Evolutionary conservation across 2,113 vertebrate genomes (phyloP).

Genomic region (Burhinus oedicnemus): DNA sequence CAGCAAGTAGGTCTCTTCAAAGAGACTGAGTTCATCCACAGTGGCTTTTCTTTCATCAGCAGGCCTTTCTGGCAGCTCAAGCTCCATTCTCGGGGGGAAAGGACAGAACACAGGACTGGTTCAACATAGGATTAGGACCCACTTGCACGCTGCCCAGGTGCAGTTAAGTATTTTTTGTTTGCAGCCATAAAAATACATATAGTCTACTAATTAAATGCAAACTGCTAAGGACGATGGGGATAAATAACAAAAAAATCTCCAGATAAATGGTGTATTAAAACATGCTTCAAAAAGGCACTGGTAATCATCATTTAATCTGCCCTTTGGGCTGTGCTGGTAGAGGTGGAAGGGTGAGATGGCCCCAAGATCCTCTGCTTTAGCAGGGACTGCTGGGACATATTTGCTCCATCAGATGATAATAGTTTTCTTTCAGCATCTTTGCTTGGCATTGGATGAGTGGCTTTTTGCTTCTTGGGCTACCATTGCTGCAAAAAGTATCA

Average conservation of each 20-base stretch:
- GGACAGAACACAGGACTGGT: not conserved
- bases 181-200: not conserved
- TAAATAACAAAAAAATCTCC: not conserved
- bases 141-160: not conserved
- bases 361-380: not conserved
- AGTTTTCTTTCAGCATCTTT: not conserved
- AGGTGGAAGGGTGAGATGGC: not conserved
- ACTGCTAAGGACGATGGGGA: not conserved
- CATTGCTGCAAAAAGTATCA: not conserved
- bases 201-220: not conserved
- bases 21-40: not conserved
- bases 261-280: not conserved
- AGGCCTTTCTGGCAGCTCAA: not conserved
- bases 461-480: not conserved
- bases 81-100: not conserved
- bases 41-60: not conserved
- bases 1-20: not conserved
- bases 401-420: not conserved
- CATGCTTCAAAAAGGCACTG: not conserved
- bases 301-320: not conserved
- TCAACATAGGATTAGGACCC: not conserved
- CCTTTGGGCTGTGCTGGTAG: not conserved
- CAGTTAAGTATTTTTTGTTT: not conserved
- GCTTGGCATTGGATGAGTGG: not conserved
- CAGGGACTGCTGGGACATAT: not conserved